A percentile compares a stretch with the other conserved stretches of the same genome.
Conservation (phyloP, 2,113 vertebrate species). For the Andinoacara biseriatus region DNA sequence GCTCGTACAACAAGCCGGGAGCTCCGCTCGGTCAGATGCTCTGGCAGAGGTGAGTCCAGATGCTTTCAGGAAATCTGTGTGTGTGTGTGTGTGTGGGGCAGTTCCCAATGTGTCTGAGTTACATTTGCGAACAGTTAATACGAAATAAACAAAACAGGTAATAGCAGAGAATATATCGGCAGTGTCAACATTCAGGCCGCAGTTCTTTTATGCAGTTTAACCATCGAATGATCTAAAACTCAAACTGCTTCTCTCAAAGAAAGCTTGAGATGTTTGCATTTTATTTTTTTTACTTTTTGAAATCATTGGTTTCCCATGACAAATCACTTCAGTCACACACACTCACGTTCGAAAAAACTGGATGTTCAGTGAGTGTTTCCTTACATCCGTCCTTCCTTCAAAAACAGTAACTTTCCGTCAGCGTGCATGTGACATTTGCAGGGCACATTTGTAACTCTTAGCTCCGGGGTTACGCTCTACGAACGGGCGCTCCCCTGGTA, state of each 20-base stretch:
- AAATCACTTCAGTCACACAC: background rate
- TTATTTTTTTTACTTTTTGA: background rate
- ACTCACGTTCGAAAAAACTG: background rate
- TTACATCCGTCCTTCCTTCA: background rate
- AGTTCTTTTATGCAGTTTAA: background rate
- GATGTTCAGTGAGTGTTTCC: background rate
- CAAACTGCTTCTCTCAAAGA: background rate
- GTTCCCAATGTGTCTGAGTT: background rate
- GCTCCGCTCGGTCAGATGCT: background rate
- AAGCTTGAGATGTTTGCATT: background rate
- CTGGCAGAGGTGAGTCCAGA: slow-evolving; percentile 35
- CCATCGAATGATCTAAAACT: background rate
- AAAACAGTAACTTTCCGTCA: background rate
- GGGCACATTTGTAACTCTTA: background rate
- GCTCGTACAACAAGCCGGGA: background rate
- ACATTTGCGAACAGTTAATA: background rate
- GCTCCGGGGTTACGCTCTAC: background rate
- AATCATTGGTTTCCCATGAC: background rate
- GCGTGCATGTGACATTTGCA: background rate
- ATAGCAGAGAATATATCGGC: background rate
- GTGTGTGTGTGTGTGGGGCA: background rate
- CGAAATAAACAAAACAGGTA: background rate
- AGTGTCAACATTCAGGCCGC: background rate
- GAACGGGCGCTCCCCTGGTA: background rate
- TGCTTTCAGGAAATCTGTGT: slow-evolving; percentile 15